Base-by-base conservation (phyloP, 2,797 vertebrate species). In the Thaleichthys pacificus region DNA sequence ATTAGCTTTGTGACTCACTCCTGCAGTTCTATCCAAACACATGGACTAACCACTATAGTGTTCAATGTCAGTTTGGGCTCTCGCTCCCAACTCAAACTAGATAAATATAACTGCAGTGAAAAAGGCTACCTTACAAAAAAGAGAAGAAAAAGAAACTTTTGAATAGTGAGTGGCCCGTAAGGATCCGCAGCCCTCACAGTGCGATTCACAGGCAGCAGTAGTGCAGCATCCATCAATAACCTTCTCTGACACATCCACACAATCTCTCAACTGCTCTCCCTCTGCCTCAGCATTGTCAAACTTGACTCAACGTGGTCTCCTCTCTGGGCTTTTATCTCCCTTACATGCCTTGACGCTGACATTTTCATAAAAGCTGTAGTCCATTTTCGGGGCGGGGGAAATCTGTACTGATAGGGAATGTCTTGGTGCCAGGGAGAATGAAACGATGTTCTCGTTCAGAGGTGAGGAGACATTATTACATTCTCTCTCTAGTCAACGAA, bases 301-400 rank as follows among this genome's bases (percentile, higher is more conserved):
- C 61, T 69, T 61, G 77, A 64, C 76, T 82, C 61, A 77, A 81
- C 67, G 81, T 67, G 62, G 73, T 63, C 73, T 66, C 3, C 82
- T 84, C 87, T 89, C 85, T 30, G 68, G 24, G 79, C 86, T 85
- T 87, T 89, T 80, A 91, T 90, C 88, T 84, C 63, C 11, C 63
- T 74, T 82, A 86, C 82, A 80, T 61, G 82, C 80, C 85, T 85
- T 72, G 70, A 78, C 72, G 61, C 86, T 88, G 88, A 89, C 87
- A 87, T 89, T 89, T 86, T 89, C 85, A 91, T 90, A 84, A 89
- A 88, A 87, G 87, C 82, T 79, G 71, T 72, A 70, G 83, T 79
- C 78, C 78, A 76, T 60, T 74, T 73, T 78, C 81, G 83, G 87
- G 84, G 82, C 80, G 78, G 76, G 83, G 87, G 85, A 82, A 80